Conservation (phyloP, 1,140 invertebrate genomes). For the Musca vetustissima region DNA sequence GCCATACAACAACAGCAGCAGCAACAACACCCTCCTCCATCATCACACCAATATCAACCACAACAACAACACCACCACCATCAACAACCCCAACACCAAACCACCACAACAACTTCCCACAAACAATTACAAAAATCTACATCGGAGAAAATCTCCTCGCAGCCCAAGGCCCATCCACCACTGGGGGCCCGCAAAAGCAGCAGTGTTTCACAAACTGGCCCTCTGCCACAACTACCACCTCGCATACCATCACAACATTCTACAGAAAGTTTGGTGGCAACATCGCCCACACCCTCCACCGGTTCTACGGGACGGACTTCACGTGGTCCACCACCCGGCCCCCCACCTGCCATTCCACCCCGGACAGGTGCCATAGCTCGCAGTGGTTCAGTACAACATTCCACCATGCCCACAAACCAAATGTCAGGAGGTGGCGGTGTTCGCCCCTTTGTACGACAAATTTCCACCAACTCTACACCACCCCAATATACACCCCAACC, state of each 20-base stretch:
- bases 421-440: background rate
- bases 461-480: conserved; percentile 52
- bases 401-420: background rate
- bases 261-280: conserved; percentile 44
- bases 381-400: conserved; percentile 44
- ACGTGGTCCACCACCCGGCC: conserved; percentile 40
- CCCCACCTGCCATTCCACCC: conserved; percentile 57
- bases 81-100: conserved; percentile 13
- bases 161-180: conserved; percentile 28
- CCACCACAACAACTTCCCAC: conserved; percentile 7
- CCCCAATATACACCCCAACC: conserved; percentile 56
- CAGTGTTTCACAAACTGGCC: conserved; percentile 1
- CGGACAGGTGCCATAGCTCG: conserved; percentile 47
- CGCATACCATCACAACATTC: conserved; percentile 45
- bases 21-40: conserved; percentile 1
- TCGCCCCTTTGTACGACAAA: conserved; percentile 45
- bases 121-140: conserved; percentile 13
- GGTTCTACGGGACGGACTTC: conserved; percentile 40
- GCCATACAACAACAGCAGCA: conserved; percentile 15
- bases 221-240: conserved; percentile 44
- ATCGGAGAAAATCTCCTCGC: conserved; percentile 29
- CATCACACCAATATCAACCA: background rate
- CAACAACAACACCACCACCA: conserved; percentile 15
- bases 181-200: conserved; percentile 5
- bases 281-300: conserved; percentile 46